Conservation (phyloP, 2,888 invertebrate genomes). For the Argyresthia goedartella region DNA sequence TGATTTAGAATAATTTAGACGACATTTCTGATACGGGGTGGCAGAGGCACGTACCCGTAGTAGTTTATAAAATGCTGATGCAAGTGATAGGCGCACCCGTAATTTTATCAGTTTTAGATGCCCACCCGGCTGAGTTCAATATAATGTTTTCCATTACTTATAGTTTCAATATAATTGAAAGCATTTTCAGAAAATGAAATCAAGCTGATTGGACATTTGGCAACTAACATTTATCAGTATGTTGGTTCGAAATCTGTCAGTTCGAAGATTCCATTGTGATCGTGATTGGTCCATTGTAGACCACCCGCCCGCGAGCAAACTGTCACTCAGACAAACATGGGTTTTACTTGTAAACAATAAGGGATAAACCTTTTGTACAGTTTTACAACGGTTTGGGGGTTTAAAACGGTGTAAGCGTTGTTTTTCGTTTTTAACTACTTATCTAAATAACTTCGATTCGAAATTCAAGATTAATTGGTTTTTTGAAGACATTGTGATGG, state of each 20-base stretch:
- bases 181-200: not conserved
- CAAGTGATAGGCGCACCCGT: no score
- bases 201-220: not conserved
- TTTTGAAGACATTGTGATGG: no score
- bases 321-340: conserved; percentile 51
- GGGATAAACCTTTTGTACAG: conserved; percentile 32
- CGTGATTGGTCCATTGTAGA: conserved; percentile 33
- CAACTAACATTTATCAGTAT: not conserved
- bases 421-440: not conserved
- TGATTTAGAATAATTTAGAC: no score
- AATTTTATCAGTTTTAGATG: no score
- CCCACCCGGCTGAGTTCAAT: no score
- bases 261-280: not conserved
- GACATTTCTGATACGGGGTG: no score
- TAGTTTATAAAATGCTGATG: no score
- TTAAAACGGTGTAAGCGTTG: not conserved
- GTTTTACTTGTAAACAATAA: conserved; percentile 52
- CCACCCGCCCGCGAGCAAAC: conserved; percentile 32
- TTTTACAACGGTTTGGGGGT: not conserved
- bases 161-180: not conserved
- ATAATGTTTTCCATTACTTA: no score
- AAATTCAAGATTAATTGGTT: no score
- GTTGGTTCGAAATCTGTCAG: not conserved
- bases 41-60: no score
- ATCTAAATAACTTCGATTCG: no score